Base-by-base conservation (phyloP, 2,113 vertebrate genomes). In the Scortum barcoo region DNA sequence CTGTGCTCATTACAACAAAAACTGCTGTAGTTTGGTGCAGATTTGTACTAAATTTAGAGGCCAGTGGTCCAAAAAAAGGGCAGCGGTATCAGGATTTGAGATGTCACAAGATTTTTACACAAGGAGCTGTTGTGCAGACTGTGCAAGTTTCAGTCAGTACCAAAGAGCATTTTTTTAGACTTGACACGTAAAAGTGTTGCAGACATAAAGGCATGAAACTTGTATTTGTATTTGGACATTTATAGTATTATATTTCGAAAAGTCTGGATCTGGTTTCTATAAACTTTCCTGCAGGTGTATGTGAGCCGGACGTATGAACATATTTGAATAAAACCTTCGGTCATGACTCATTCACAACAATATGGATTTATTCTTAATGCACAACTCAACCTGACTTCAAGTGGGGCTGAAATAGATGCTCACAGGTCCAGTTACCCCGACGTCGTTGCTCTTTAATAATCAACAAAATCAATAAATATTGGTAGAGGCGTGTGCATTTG, bases 1-100 rank as follows among this genome's bases (percentile, higher is more conserved):
- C 19, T 17, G 22, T 46, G 68, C 22, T 14, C 12, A 12, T 69
- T 6, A 28, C 12, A 72, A 54, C 4, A 36, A 38, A 42, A 42
- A 20, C 4, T 2, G 5, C 5, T 46, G 5, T 7, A 5, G 1
- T 28, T 46, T 42, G 1, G 16, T 50, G 11, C 0, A 0, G 12
- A 19, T 72, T 9, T 17, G 36, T 51, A 9, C 50, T 42, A 11
- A 67, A 33, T 13, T 61, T 17, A 28, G 28, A 1, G 17, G 48
- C 19, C 20, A 58, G 12, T 13, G 33, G 67, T 63, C 19, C 13
- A n/a, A 71, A 56, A 0, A 56, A 9, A 9, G 40, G 44, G 10
- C 40, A 50, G 48, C 2, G 9, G 54, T 40, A 20, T 17, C 22
- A 68, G 19, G 28, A 69, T 54, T 61, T 78, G 44, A 68, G 8